Percentiles rank a stretch among this genome's conserved stretches.
These are phyloP conservation scores for Troilus luridus DNA, from an alignment of 2,888 invertebrate genomes.

Conservation along the genomic window DNA sequence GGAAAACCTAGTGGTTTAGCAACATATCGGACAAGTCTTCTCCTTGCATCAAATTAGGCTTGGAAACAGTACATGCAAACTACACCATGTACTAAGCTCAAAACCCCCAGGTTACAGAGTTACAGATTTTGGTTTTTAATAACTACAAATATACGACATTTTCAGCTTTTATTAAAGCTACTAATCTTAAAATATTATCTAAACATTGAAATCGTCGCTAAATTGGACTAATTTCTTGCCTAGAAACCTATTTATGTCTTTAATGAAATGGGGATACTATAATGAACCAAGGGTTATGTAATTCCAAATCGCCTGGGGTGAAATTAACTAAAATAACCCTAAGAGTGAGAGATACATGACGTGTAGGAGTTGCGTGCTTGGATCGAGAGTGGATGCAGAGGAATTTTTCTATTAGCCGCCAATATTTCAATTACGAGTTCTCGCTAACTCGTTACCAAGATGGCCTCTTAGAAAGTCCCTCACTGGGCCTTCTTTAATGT, in stretches of 20 bases:
- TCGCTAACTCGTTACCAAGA: conserved; percentile 9
- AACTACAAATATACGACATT: no score
- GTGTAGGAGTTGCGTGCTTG: not conserved
- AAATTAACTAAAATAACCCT: conserved; percentile 1
- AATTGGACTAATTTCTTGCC: not conserved
- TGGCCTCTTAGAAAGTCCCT: not conserved
- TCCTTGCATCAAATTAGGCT: no score
- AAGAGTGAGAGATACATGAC: not conserved
- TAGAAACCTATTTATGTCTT: not conserved
- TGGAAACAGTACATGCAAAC: no score
- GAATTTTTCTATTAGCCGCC: conserved; percentile 37
- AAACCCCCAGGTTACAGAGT: no score
- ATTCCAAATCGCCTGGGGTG: not conserved
- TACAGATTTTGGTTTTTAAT: no score
- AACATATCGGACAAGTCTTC: no score
- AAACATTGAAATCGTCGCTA: not conserved
- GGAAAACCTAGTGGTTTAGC: no score
- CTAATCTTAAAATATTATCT: not conserved
- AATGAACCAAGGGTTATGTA: not conserved
- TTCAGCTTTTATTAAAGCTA: not conserved
- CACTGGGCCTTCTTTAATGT: not conserved
- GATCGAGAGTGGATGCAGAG: not conserved
- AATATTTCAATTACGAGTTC: conserved; percentile 27
- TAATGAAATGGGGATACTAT: not conserved
- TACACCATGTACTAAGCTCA: no score